Evolutionary conservation across 2,888 invertebrate species (phyloP).

Genomic region (Brachyopa scutellaris): DNA sequence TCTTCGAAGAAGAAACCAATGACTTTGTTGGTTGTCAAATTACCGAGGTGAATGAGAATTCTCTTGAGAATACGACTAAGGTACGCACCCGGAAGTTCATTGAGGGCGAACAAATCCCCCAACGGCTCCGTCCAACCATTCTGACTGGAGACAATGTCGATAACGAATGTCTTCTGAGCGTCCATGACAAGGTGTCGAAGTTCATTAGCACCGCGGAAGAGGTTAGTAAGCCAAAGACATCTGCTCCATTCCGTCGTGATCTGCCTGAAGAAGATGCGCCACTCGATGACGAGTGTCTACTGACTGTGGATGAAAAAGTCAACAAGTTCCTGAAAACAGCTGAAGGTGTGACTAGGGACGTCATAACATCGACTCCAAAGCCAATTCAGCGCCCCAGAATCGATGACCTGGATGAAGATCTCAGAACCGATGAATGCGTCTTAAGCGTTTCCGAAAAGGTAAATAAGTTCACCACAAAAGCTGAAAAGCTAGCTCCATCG

Average conservation of each 20-base stretch:
- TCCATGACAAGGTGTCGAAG: slow-evolving; percentile 87
- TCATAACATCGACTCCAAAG: slow-evolving; percentile 74
- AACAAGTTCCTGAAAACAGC: slow-evolving; percentile 85
- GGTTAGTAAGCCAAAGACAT: slow-evolving; percentile 80
- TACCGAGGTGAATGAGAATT: slow-evolving; percentile 83
- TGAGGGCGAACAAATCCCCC: slow-evolving; percentile 64
- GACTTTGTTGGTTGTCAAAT: slow-evolving; percentile 82
- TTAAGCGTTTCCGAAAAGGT: slow-evolving; percentile 87
- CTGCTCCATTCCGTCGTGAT: slow-evolving; percentile 78
- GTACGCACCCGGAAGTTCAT: slow-evolving; percentile 81
- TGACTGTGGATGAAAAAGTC: slow-evolving; percentile 87
- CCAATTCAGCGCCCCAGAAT: slow-evolving; percentile 83
- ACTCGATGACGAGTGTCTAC: slow-evolving; percentile 83
- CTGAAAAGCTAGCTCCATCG: slow-evolving; percentile 83
- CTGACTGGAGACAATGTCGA: slow-evolving; percentile 83
- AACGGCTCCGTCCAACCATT: slow-evolving; percentile 76
- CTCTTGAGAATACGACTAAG: slow-evolving; percentile 81
- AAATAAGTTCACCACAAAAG: slow-evolving; percentile 85
- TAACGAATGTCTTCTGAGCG: slow-evolving; percentile 86
- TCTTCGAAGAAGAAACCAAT: slow-evolving; percentile 84
- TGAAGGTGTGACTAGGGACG: slow-evolving; percentile 83
- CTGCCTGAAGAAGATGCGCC: slow-evolving; percentile 77
- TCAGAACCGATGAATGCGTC: slow-evolving; percentile 85
- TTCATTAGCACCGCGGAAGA: slow-evolving; percentile 84
- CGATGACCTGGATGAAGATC: slow-evolving; percentile 84